These are phyloP conservation scores for Lipophrys pholis DNA, from an alignment of 2,113 vertebrate species.

Conservation along the genomic window DNA sequence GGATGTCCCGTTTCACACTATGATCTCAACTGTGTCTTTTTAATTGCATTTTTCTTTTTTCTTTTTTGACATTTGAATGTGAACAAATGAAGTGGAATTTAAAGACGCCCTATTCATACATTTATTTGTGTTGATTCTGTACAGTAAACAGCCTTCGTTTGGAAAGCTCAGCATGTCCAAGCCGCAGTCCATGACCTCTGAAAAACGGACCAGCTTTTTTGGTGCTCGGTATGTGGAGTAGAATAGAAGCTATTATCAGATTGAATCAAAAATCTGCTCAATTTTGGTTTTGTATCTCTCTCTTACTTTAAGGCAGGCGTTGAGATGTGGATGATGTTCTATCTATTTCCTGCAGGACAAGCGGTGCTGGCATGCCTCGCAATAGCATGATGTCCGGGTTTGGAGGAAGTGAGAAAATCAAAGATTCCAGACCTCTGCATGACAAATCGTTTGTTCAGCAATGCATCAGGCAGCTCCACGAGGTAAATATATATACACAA, in stretches of 20 bases:
- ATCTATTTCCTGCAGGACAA: conserved; percentile 72
- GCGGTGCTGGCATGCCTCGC: conserved; percentile 84
- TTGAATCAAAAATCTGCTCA: too few relatives aligned
- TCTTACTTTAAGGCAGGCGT: too few relatives aligned
- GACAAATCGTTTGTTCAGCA: conserved; percentile 95
- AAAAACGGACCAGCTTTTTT: conserved; percentile 91
- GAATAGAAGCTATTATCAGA: neutral
- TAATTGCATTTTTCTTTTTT: too few relatives aligned
- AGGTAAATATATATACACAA: conserved; percentile 78
- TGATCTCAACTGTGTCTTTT: too few relatives aligned
- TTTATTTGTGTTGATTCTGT: conserved; percentile 34
- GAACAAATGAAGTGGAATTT: too few relatives aligned
- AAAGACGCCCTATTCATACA: neutral
- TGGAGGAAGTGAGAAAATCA: conserved; percentile 92
- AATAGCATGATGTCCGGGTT: conserved; percentile 89
- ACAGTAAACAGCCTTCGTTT: conserved; percentile 87
- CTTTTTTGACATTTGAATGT: neutral
- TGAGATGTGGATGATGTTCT: too few relatives aligned
- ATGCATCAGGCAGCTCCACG: conserved; percentile 92
- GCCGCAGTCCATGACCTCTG: conserved; percentile 85
- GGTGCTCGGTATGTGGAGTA: conserved; percentile 82
- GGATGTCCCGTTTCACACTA: too few relatives aligned
- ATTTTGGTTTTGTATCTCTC: too few relatives aligned
- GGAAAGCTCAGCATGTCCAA: conserved; percentile 88
- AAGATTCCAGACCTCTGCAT: conserved; percentile 93